phyloP scores from a whole-genome alignment of 2,797 vertebrate species.

The Hoplostethus mediterraneus region DNA sequence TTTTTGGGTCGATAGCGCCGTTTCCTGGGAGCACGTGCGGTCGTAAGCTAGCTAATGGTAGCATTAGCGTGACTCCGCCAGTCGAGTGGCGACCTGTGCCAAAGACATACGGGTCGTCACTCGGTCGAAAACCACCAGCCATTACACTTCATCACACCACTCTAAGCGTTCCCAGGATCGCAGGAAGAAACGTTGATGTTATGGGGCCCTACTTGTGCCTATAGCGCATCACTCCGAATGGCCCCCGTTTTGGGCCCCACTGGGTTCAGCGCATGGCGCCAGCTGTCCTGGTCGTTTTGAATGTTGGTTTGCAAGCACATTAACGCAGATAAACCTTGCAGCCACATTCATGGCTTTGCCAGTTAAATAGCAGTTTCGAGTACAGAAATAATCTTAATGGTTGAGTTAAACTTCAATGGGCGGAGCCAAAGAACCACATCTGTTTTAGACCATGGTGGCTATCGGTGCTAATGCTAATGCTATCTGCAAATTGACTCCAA shows the following conservation, averaged over 20 bases:
- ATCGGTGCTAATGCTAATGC: no score
- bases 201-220: background rate
- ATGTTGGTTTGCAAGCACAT: background rate
- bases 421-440: no score
- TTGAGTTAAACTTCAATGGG: background rate
- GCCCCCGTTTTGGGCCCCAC: background rate
- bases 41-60: background rate
- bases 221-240: background rate
- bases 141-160: background rate
- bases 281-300: background rate
- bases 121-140: background rate
- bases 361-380: no score
- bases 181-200: background rate
- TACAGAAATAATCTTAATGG: background rate
- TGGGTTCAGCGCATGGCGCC: background rate
- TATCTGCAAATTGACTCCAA: no score
- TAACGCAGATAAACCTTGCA: conserved; percentile 1
- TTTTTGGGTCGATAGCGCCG: background rate
- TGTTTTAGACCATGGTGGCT: no score
- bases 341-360: background rate
- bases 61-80: background rate
- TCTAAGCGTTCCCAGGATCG: background rate
- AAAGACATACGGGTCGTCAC: background rate
- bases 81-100: background rate
- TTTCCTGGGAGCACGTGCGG: background rate